Evolutionary conservation across 2,113 vertebrate genomes (phyloP).

Genomic region (Heteronetta atricapilla): DNA sequence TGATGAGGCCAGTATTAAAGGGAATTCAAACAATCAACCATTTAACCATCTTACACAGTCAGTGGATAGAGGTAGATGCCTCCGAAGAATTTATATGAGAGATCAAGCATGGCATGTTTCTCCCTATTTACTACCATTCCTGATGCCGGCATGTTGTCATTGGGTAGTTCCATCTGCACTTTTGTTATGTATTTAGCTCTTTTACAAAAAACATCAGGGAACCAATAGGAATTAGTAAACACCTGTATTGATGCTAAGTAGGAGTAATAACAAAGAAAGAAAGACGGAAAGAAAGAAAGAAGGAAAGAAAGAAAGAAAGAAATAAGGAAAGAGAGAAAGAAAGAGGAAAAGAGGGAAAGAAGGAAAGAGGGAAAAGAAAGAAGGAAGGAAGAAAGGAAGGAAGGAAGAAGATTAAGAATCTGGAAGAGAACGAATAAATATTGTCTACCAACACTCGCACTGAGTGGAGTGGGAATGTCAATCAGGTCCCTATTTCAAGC

Average conservation of each 20-base stretch:
- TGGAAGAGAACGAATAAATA: background rate
- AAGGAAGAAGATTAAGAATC: background rate
- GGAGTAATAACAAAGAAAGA: no score
- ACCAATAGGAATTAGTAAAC: background rate
- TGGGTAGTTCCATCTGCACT: background rate
- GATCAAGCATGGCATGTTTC: background rate
- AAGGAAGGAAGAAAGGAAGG: no score
- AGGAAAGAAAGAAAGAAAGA: no score
- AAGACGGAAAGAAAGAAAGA: no score
- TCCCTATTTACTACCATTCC: background rate
- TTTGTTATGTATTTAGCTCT: background rate
- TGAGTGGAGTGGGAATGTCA: background rate
- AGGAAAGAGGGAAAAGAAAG: no score
- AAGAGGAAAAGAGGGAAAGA: no score
- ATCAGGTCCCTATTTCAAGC: background rate
- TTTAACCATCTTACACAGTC: background rate
- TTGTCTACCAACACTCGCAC: background rate
- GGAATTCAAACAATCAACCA: background rate
- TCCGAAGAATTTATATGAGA: background rate
- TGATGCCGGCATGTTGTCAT: background rate
- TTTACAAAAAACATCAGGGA: background rate
- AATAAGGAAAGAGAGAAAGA: no score
- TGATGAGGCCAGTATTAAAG: background rate
- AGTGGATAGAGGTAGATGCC: background rate
- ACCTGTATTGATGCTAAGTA: background rate